Evolutionary conservation across 2,797 vertebrate genomes (phyloP).

Genomic region (Champsocephalus esox): DNA sequence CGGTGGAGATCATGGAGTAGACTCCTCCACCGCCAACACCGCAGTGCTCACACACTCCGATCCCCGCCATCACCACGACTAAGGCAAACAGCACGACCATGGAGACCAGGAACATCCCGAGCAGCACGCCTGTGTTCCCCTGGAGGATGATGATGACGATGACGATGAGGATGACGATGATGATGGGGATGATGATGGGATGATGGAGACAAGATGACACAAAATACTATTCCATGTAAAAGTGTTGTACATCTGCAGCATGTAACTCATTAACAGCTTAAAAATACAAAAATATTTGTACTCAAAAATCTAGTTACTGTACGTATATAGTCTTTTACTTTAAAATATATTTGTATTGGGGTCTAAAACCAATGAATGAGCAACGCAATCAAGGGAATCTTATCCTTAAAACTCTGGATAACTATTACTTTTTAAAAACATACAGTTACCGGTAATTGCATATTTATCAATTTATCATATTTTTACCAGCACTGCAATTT

Average conservation of each 20-base stretch:
- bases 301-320: too few species aligned
- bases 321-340: too few species aligned
- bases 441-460: too few species aligned
- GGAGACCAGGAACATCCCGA: conserved; percentile 94
- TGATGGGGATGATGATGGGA: neutral
- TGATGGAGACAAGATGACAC: neutral
- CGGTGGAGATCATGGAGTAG: conserved; percentile 96
- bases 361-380: too few species aligned
- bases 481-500: too few species aligned
- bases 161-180: neutral
- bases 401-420: too few species aligned
- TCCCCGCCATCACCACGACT: conserved; percentile 94
- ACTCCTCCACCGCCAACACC: conserved; percentile 91
- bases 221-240: neutral
- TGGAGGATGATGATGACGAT: conserved; percentile 54
- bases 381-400: too few species aligned
- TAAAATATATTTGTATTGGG: too few species aligned
- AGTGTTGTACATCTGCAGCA: neutral
- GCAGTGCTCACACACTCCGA: conserved; percentile 91
- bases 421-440: too few species aligned
- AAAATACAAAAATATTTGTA: neutral
- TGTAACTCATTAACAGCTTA: neutral
- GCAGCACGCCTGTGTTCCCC: conserved; percentile 95
- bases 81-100: conserved; percentile 92
- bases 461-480: too few species aligned